Base-by-base conservation (phyloP, 2,888 invertebrate genomes). In the Archaeoteleia sp. region DNA sequence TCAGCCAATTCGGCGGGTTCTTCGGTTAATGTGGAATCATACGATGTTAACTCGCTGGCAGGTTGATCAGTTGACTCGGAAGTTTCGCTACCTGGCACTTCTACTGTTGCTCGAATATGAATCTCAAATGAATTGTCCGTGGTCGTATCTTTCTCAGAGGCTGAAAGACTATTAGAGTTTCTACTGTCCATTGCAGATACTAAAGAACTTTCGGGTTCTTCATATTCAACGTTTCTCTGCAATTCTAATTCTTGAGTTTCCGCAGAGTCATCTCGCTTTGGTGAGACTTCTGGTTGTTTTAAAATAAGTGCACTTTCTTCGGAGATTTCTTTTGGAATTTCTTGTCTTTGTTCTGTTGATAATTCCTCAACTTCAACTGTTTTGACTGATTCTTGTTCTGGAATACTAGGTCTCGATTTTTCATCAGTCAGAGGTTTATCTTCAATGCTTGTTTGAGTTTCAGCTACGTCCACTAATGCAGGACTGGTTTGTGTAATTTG, bases 21-120 rank as follows among this genome's bases (percentile, higher is more conserved):
- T 20, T 66, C 58, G 10, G 35, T 62, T 34, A 58, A 13, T 23
- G 66, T 58, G 0, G 53, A 35, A 23, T 63, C 57, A 25, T 37
- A 45, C 9, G 65, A 61, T 10, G 46, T 51, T 17, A 42, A 4
- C 9, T 8, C 43, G 2, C 17, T 51, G n/a, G 27, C 29, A 20
- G 57, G 40, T 48, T 61, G 62, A 25, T 54, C 61, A 15, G 51
- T 46, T 32, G 73, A 71, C 34, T 82, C 78, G 0, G 78, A 72
- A 2, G 79, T 76, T 5, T 72, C 71, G 14, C 78, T 80, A 25
- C 70, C 77, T 1, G 78, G 74, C 15, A 85, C 35, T 69, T 84
- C 81, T 13, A 85, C 76, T 1, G 78, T 83, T 0, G 85, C 82
- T 35, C 77, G 75, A 12, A 84, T 74, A 39, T 78, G 80, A 37